These are phyloP conservation scores for Enteromius trimaculatus DNA, from an alignment of 2,797 vertebrate species.

Conservation along the genomic window DNA sequence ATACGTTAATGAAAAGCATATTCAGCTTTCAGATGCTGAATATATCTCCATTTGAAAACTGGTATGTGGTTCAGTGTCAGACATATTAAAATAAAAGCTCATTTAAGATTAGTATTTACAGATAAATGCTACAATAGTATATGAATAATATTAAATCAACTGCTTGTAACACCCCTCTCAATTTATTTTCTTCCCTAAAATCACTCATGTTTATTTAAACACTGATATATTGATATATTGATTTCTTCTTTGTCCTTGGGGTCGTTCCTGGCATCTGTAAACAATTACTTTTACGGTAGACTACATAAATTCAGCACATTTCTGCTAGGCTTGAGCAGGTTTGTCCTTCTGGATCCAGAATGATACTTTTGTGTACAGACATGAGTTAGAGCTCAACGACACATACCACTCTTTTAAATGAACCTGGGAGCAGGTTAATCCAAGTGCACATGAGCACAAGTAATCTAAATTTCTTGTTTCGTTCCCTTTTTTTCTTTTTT, in stretches of 20 bases:
- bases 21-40: no score
- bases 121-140: not conserved
- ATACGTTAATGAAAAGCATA: no score
- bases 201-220: constrained; percentile 2
- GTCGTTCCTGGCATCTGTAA: not conserved
- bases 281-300: not conserved
- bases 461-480: not conserved
- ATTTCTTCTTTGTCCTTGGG: not conserved
- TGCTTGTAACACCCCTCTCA: not conserved
- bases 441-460: constrained; percentile 2
- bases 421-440: constrained; percentile 6
- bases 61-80: no score
- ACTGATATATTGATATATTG: constrained; percentile 19
- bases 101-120: not conserved
- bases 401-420: constrained; percentile 18
- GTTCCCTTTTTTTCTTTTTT: not conserved
- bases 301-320: constrained; percentile 11
- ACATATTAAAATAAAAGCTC: not conserved
- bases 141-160: not conserved
- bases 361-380: not conserved
- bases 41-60: no score
- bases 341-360: not conserved
- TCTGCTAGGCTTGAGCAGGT: not conserved
- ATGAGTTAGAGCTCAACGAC: not conserved
- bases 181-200: not conserved